These are phyloP conservation scores for Toxotes jaculatrix DNA, from an alignment of 2,113 vertebrate species.

Conservation along the genomic window DNA sequence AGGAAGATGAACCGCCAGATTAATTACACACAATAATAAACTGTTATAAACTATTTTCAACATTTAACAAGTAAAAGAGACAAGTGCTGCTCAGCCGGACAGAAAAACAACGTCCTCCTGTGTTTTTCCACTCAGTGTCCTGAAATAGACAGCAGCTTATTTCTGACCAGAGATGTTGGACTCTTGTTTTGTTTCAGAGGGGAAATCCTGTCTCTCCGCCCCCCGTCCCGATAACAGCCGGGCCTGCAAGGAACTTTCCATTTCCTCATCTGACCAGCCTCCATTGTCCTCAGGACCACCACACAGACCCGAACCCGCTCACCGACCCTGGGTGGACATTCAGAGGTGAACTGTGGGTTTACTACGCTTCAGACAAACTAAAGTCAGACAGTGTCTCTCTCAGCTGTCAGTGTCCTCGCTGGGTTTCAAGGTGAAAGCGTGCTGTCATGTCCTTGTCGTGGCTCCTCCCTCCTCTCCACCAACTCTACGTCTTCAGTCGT, in stretches of 20 bases:
- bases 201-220: constrained; percentile 72
- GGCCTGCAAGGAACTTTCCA: constrained; percentile 63
- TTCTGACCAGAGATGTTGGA: constrained; percentile 23
- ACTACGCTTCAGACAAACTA: too few species aligned
- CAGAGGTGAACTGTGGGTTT: not conserved
- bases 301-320: not conserved
- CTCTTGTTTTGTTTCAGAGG: constrained; percentile 60
- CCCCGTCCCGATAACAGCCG: constrained; percentile 44
- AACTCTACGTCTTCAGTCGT: too few species aligned
- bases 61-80: too few species aligned
- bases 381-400: too few species aligned
- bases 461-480: too few species aligned
- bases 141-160: constrained; percentile 65
- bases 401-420: too few species aligned
- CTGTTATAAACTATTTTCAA: too few species aligned
- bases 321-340: not conserved
- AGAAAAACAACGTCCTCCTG: not conserved
- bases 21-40: too few species aligned
- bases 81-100: too few species aligned
- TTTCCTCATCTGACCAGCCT: constrained; percentile 58
- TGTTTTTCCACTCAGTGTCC: constrained; percentile 60
- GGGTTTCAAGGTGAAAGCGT: too few species aligned
- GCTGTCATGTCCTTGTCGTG: too few species aligned
- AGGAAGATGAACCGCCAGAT: too few species aligned
- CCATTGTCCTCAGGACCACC: constrained; percentile 45